Conservation (phyloP, 2,113 vertebrate genomes). For the Pomatorhinus ruficollis region DNA sequence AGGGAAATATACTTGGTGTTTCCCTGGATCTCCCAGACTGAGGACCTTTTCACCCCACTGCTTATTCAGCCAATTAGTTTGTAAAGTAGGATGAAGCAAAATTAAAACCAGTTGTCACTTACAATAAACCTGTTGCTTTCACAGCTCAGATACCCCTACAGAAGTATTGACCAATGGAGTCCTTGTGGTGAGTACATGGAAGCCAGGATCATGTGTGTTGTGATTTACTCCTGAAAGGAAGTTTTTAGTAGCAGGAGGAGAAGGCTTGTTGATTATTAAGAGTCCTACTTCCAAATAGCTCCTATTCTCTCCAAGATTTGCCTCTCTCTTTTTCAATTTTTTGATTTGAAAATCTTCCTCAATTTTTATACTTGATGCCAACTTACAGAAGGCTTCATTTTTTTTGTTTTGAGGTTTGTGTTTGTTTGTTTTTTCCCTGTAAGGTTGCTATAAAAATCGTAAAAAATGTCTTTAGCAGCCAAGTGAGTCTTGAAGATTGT, state of each 20-base stretch:
- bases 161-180: constrained; percentile 77
- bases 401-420: background rate
- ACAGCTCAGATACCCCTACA: constrained; percentile 63
- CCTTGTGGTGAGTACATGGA: constrained; percentile 75
- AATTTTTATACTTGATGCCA: background rate
- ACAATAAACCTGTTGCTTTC: background rate
- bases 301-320: background rate
- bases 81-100: background rate
- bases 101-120: background rate
- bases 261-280: background rate
- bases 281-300: background rate
- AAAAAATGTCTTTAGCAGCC: background rate
- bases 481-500: background rate
- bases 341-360: background rate
- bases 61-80: background rate
- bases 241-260: background rate
- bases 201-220: background rate
- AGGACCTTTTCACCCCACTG: background rate
- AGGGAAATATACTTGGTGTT: background rate
- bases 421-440: no score
- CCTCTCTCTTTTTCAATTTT: background rate
- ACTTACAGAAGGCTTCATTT: background rate
- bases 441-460: background rate
- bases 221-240: background rate
- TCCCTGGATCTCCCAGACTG: background rate